Conservation (phyloP, 2,113 vertebrate genomes). For the Oenanthe oenanthe region DNA sequence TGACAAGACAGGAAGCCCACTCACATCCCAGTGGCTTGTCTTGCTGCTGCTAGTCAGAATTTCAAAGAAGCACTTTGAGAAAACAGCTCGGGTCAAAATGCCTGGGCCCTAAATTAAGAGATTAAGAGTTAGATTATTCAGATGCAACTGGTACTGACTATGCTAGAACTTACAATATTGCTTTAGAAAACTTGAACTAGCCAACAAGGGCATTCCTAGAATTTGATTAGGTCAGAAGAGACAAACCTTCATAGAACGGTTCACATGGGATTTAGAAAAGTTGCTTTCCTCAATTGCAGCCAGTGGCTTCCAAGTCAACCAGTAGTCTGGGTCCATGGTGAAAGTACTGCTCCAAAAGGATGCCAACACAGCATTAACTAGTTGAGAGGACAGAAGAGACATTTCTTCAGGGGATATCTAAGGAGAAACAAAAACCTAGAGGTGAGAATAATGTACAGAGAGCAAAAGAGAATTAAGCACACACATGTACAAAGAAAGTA, state of each 20-base stretch:
- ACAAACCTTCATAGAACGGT: slow-evolving; percentile 75
- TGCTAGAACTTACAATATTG: neutral
- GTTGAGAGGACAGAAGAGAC: slow-evolving; percentile 83
- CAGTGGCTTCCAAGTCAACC: slow-evolving; percentile 87
- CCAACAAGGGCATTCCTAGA: neutral
- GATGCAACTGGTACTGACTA: neutral
- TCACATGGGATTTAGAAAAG: slow-evolving; percentile 30
- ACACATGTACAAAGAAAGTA: neutral
- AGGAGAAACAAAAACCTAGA: neutral
- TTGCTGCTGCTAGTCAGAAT: slow-evolving; percentile 83
- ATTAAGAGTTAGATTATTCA: slow-evolving; percentile 52
- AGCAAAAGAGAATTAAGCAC: neutral
- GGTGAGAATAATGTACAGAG: neutral
- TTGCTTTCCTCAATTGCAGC: slow-evolving; percentile 33
- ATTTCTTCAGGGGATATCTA: slow-evolving; percentile 82
- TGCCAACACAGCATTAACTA: slow-evolving; percentile 81
- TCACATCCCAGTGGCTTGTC: slow-evolving; percentile 79
- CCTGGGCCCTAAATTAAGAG: slow-evolving; percentile 84
- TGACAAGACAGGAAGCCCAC: slow-evolving; percentile 78
- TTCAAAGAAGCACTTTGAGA: slow-evolving; percentile 91
- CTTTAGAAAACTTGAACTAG: neutral
- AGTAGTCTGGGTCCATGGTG: slow-evolving; percentile 84
- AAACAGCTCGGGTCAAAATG: slow-evolving; percentile 85
- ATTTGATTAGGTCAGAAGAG: neutral
- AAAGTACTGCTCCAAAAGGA: slow-evolving; percentile 90